A percentile compares a stretch with the other conserved stretches of the same genome.
These are phyloP conservation scores for Chrysodeixis includens DNA, from an alignment of 2,888 invertebrate genomes.

Conservation along the genomic window DNA sequence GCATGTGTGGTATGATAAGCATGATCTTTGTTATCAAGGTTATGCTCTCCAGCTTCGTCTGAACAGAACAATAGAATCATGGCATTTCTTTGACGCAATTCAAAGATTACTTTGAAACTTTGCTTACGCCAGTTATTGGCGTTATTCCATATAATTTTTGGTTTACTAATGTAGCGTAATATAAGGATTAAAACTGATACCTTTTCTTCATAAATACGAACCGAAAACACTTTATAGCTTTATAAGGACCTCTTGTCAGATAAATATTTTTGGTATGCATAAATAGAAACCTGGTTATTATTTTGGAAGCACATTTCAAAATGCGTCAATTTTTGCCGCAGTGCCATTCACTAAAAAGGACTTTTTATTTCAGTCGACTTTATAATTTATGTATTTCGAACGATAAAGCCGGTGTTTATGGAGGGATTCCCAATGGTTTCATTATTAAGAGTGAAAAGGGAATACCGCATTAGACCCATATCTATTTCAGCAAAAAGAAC, in stretches of 20 bases:
- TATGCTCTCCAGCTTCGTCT: constrained; percentile 39
- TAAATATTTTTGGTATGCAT: too few relatives aligned
- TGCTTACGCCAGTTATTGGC: not conserved
- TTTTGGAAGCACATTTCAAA: too few relatives aligned
- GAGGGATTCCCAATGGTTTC: not conserved
- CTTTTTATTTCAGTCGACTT: not conserved
- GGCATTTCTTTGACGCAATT: constrained; percentile 32
- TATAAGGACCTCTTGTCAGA: too few relatives aligned
- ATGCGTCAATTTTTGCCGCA: not conserved
- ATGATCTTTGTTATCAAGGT: constrained; percentile 42
- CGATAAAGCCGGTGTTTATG: not conserved
- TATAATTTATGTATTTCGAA: not conserved
- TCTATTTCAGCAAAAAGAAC: not conserved
- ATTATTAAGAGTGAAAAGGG: not conserved
- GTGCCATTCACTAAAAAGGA: not conserved
- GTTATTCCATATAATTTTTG: not conserved
- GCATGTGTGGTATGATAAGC: constrained; percentile 30
- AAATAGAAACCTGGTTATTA: too few relatives aligned
- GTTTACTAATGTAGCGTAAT: too few relatives aligned
- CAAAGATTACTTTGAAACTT: constrained; percentile 25
- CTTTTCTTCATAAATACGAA: not conserved
- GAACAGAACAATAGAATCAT: constrained; percentile 21
- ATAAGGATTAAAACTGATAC: too few relatives aligned
- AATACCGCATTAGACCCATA: not conserved
- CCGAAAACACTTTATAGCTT: not conserved